phyloP scores from a whole-genome alignment of 1,140 invertebrate genomes.

The Cephus cinctus region DNA sequence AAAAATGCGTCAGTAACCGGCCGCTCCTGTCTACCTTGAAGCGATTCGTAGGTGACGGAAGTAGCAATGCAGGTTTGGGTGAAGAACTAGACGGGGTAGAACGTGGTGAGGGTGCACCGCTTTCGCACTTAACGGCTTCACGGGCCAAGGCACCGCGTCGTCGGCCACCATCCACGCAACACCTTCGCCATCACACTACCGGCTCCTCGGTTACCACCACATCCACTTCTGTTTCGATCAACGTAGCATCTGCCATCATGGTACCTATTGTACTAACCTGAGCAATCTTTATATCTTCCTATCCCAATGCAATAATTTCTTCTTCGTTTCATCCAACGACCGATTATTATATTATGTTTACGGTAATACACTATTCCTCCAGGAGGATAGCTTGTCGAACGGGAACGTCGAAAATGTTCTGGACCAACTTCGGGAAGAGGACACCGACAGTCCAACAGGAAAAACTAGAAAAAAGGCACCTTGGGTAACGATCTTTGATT shows the following conservation, averaged over 20 bases:
- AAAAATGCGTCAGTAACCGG: slow-evolving; percentile 34
- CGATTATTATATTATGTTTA: no score
- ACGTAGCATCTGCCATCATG: no score
- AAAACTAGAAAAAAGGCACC: slow-evolving; percentile 46
- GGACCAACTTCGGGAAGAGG: slow-evolving; percentile 38
- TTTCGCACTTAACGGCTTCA: slow-evolving; percentile 65
- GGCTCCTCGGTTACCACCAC: slow-evolving; percentile 13
- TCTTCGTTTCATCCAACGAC: no score
- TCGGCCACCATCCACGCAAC: slow-evolving; percentile 61
- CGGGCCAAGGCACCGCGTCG: slow-evolving; percentile 65
- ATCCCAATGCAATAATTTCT: no score
- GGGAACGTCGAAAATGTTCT: slow-evolving; percentile 35
- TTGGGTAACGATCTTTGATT: no score
- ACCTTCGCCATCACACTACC: slow-evolving; percentile 40
- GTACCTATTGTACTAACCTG: no score
- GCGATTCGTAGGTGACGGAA: slow-evolving; percentile 36
- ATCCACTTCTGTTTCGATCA: no score
- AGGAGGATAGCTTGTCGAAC: slow-evolving; percentile 48
- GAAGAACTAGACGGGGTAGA: slow-evolving; percentile 63
- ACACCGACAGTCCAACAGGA: slow-evolving; percentile 31
- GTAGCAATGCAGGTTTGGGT: slow-evolving; percentile 30
- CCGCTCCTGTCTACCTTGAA: slow-evolving; percentile 44
- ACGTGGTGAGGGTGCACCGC: slow-evolving; percentile 55
- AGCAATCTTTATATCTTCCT: no score
- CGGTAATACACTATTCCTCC: neutral